Base-by-base conservation (phyloP, 2,113 vertebrate genomes). In the Orycteropus afer region DNA sequence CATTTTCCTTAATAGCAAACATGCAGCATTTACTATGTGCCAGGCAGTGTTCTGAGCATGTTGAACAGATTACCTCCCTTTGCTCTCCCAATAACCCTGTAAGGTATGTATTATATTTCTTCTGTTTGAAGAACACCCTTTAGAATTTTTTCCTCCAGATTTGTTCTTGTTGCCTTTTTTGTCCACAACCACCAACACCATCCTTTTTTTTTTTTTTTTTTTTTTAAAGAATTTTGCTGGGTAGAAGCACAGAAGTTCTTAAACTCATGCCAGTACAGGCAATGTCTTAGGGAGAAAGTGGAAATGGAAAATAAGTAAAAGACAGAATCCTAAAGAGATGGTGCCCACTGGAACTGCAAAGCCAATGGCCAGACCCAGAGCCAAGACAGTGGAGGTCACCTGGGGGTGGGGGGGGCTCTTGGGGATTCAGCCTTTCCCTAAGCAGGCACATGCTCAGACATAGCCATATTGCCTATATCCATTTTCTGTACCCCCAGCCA, bases 101-200 rank as follows among this genome's bases (percentile, higher is more conserved):
- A 2, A 11, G 20, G 32, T 34, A n/a, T 53, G 0, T 42, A 51
- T 29, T 49, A 0, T 49, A 61, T 20, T 79, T 63, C 22, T 57
- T 91, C 49, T n/a, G n/a, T n/a, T n/a, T 85, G 18, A 74, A 94
- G 32, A 57, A 53, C 45, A 40, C 49, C 32, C 71, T 96, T 83
- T 42, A 83, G 51, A 63, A 92, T 79, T 49, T 93, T 61, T 73
- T 61, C n/a, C 77, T 91, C 0, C 74, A 25, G n/a, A 65, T 77
- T 45, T 84, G 53, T 79, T 93, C 61, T 83, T 83, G 17, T 71
- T 53, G 42, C 87, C 37, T 77, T n/a, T n/a, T n/a, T n/a, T n/a
- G n/a, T n/a, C n/a, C n/a, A n/a, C n/a, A n/a, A n/a, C n/a, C n/a
- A n/a, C n/a, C n/a, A n/a, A n/a, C n/a, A n/a, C n/a, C n/a, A 34